Base-by-base conservation (phyloP, 2,113 vertebrate genomes). In the Triplophysa rosa region DNA sequence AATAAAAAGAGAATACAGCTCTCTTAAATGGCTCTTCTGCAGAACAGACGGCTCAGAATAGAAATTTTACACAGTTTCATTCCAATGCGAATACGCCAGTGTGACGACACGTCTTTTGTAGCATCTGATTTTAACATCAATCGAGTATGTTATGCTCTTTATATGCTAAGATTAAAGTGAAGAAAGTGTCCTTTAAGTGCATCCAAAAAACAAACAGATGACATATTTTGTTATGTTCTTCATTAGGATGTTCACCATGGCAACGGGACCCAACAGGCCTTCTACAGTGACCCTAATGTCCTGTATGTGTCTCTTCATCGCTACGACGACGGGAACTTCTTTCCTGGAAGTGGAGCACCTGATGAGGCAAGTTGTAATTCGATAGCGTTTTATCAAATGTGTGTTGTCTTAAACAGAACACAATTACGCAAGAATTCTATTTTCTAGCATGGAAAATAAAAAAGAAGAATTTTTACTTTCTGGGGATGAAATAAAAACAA, bases 271-370 rank as follows among this genome's bases (percentile, higher is more conserved):
- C 97, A 99, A 87, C 97, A 99, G 86, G 94, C 94, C 21, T 99
- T 99, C 93, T 99, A 99, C 91, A 83, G 89, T 0, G 97, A 99
- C 80, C 96, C 98, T 40, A 95, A 89, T 0, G 91, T 99, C 49
- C 95, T 99, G 42, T 99, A 99, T 14, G 86, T 99, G 87, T 99
- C 98, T 0, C 90, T 99, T 67, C 98, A 99, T 86, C 97, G 97
- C 90, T 99, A 97, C 1, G 98, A 99, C 0, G 97, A 99, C 0
- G 98, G 98, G 19, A 99, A 99, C 94, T 99, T 98, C 92, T 99
- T 99, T 82, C 98, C 98, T 0, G 98, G 98, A 90, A 99, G 98
- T 0, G 98, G 98, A 0, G 97, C 97, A 1, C 96, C 97, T 0
- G 97, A 99, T 0, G 98, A 99, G 95, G 98, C 97, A 80, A 71